Conservation (phyloP, 2,797 vertebrate species). For the Brachymystax lenok region DNA sequence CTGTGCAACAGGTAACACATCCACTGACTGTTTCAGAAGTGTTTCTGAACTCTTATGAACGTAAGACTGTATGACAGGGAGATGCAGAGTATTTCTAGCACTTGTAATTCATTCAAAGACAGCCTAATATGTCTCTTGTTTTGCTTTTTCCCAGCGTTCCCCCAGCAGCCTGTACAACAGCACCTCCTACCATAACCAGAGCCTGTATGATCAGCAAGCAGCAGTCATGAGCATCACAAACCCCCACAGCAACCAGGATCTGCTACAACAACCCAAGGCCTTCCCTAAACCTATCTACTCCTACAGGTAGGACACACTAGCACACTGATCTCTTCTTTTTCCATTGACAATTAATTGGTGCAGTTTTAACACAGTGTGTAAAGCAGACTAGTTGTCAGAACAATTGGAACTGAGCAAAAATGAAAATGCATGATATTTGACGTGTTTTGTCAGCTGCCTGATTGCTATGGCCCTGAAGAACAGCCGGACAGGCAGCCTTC, state of each 20-base stretch:
- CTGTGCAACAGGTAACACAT: slow-evolving; percentile 73
- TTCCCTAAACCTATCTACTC: slow-evolving; percentile 90
- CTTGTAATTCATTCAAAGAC: neutral
- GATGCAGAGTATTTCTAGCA: neutral
- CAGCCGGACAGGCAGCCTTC: slow-evolving; percentile 86
- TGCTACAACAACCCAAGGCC: slow-evolving; percentile 74
- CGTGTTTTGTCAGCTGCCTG: slow-evolving; percentile 67
- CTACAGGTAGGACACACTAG: slow-evolving; percentile 85
- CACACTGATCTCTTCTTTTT: neutral
- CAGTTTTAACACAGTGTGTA: neutral
- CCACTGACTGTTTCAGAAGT: neutral
- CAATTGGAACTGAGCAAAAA: neutral
- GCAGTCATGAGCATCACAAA: slow-evolving; percentile 69
- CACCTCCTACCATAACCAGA: slow-evolving; percentile 66
- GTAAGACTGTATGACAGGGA: neutral
- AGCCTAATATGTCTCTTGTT: neutral
- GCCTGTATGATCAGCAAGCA: slow-evolving; percentile 76
- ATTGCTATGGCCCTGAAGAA: slow-evolving; percentile 90
- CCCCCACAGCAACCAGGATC: slow-evolving; percentile 64
- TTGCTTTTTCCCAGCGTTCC: slow-evolving; percentile 64
- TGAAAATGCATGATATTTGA: neutral
- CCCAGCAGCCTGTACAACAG: slow-evolving; percentile 71
- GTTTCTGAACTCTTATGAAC: neutral
- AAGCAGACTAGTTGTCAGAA: neutral
- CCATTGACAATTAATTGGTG: neutral